Evolutionary conservation across 2,113 vertebrate genomes (phyloP).

Genomic region (Lepisosteus oculatus): DNA sequence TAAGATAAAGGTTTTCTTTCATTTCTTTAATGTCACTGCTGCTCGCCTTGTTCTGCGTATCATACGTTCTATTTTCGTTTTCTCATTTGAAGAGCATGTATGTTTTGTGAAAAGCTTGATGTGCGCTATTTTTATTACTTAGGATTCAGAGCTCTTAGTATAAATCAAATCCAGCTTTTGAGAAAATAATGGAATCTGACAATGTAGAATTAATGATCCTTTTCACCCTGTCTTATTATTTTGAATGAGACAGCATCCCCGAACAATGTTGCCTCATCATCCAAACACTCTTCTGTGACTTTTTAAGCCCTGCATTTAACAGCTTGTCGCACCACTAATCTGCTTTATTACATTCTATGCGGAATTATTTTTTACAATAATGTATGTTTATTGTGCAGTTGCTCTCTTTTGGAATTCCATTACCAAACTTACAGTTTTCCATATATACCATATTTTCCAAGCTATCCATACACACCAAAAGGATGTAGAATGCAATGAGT

Average conservation of each 20-base stretch:
- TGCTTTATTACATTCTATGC: too few species aligned
- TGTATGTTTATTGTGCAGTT: too few species aligned
- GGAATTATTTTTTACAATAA: too few species aligned
- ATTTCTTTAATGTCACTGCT: background rate
- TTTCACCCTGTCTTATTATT: constrained; percentile 9
- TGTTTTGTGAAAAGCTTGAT: background rate
- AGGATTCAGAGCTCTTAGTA: background rate
- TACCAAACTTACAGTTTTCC: too few species aligned
- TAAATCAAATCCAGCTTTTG: background rate
- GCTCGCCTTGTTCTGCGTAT: background rate
- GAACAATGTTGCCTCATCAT: background rate
- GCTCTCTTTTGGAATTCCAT: too few species aligned
- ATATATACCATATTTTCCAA: too few species aligned
- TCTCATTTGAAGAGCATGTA: background rate
- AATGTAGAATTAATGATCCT: background rate
- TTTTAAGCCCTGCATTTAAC: too few species aligned
- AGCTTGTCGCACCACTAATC: too few species aligned
- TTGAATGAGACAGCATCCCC: background rate
- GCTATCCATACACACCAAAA: too few species aligned
- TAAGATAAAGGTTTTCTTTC: too few species aligned
- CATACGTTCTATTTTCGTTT: background rate
- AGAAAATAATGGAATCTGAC: constrained; percentile 15
- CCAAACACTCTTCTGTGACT: background rate
- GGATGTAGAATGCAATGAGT: too few species aligned
- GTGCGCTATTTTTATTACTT: constrained; percentile 9